phyloP scores from a whole-genome alignment of 2,888 invertebrate species.

The Anarsia innoxiella region DNA sequence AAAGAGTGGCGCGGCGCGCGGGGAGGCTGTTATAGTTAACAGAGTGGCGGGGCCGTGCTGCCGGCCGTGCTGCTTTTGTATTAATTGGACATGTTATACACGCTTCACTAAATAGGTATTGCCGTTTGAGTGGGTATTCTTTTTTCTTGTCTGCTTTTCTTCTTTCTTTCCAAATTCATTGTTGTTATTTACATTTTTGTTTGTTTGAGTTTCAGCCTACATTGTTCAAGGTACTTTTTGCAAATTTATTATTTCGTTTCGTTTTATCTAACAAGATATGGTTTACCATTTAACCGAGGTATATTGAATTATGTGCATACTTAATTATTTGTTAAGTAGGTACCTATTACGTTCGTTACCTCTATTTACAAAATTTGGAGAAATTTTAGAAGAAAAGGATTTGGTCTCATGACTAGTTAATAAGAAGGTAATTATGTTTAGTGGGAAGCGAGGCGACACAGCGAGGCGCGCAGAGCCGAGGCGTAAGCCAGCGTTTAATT shows the following conservation, averaged over 20 bases:
- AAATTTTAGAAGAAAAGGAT: too few species aligned
- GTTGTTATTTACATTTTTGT: too few species aligned
- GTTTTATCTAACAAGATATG: too few species aligned
- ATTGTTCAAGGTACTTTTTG: too few species aligned
- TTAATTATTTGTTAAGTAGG: too few species aligned
- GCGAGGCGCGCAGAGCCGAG: conserved; percentile 18
- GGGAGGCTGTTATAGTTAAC: conserved; percentile 64
- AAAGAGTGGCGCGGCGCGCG: conserved; percentile 61
- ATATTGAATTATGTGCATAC: too few species aligned
- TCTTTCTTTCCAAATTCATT: conserved; percentile 26
- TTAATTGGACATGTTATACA: conserved; percentile 69
- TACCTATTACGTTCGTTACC: too few species aligned
- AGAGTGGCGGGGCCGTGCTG: conserved; percentile 50
- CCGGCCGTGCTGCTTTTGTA: conserved; percentile 54
- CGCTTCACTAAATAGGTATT: conserved; percentile 61
- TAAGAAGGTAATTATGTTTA: conserved; percentile 15
- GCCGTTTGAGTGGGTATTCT: conserved; percentile 35
- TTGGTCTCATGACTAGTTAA: conserved; percentile 9
- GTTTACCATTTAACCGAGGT: too few species aligned
- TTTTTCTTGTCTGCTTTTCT: conserved; percentile 34
- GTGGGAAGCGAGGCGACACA: conserved; percentile 19
- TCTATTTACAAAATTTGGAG: too few species aligned
- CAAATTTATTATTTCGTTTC: too few species aligned
- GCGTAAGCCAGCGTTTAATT: conserved; percentile 39
- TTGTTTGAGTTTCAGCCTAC: too few species aligned